These are phyloP conservation scores for Thamnophis elegans DNA, from an alignment of 2,797 vertebrate genomes.

Conservation along the genomic window DNA sequence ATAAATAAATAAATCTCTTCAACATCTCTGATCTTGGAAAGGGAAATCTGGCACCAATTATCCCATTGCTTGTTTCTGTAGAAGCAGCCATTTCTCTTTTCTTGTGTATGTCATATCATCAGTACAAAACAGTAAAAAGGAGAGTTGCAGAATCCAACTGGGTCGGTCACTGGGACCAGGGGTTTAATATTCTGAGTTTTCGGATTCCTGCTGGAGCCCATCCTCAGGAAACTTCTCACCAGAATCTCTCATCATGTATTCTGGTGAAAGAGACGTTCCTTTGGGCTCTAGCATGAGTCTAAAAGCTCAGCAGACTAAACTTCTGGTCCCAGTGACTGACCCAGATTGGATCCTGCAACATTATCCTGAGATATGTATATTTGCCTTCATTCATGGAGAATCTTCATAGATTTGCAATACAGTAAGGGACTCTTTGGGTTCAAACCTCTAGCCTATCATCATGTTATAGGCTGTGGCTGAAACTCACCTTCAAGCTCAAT, in stretches of 20 bases:
- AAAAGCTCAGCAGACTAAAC: too few species aligned
- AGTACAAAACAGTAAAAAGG: background rate
- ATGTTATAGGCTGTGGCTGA: background rate
- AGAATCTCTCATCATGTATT: too few species aligned
- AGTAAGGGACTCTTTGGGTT: background rate
- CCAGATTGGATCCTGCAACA: too few species aligned
- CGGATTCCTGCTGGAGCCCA: too few species aligned
- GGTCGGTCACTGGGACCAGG: too few species aligned
- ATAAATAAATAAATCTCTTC: background rate
- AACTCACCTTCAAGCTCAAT: background rate
- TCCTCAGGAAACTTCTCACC: too few species aligned
- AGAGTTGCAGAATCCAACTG: background rate
- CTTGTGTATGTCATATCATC: background rate
- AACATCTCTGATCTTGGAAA: background rate
- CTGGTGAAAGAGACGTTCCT: too few species aligned
- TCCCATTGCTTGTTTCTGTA: background rate
- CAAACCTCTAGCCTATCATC: background rate
- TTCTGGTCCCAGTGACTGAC: too few species aligned
- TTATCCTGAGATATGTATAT: too few species aligned
- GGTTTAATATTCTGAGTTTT: too few species aligned
- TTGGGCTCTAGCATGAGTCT: too few species aligned
- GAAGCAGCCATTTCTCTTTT: background rate
- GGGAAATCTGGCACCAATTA: background rate
- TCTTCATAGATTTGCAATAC: background rate
- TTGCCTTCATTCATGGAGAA: background rate